A percentile compares a stretch with the other conserved stretches of the same genome.
phyloP scores from a whole-genome alignment of 2,888 invertebrate species.

The Yponomeuta malinellus region DNA sequence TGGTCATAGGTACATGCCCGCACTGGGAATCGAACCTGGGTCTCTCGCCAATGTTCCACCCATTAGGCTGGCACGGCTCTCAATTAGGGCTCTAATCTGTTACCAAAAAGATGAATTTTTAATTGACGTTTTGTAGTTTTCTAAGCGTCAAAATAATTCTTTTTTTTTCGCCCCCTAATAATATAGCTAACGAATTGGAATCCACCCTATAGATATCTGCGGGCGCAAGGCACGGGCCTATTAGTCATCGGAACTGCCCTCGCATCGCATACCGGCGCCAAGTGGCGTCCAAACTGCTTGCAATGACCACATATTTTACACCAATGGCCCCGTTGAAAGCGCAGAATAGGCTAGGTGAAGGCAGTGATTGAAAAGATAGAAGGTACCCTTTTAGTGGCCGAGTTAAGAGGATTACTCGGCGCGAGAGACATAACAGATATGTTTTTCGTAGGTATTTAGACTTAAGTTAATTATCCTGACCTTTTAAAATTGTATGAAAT shows the following conservation, averaged over 20 bases:
- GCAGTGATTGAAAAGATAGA: background rate
- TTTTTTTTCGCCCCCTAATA: too few species aligned
- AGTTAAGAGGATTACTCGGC: background rate
- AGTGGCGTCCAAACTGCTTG: constrained; percentile 1
- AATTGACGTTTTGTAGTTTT: too few species aligned
- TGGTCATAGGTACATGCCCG: too few species aligned
- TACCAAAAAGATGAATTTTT: too few species aligned
- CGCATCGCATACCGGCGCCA: background rate
- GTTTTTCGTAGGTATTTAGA: background rate
- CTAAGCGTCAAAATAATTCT: too few species aligned
- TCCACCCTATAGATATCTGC: background rate
- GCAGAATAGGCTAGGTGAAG: background rate
- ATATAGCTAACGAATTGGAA: background rate
- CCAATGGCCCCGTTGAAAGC: constrained; percentile 1
- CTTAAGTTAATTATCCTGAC: too few species aligned
- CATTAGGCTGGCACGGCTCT: too few species aligned
- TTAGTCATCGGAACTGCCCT: constrained; percentile 6
- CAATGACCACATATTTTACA: background rate
- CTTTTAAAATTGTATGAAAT: too few species aligned
- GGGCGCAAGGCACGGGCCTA: background rate
- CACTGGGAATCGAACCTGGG: too few species aligned
- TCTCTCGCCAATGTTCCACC: too few species aligned
- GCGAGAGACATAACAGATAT: background rate
- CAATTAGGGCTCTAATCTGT: too few species aligned
- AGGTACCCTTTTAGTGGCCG: background rate